Evolutionary conservation across 2,113 vertebrate species (phyloP).

Genomic region (Pterocles gutturalis): DNA sequence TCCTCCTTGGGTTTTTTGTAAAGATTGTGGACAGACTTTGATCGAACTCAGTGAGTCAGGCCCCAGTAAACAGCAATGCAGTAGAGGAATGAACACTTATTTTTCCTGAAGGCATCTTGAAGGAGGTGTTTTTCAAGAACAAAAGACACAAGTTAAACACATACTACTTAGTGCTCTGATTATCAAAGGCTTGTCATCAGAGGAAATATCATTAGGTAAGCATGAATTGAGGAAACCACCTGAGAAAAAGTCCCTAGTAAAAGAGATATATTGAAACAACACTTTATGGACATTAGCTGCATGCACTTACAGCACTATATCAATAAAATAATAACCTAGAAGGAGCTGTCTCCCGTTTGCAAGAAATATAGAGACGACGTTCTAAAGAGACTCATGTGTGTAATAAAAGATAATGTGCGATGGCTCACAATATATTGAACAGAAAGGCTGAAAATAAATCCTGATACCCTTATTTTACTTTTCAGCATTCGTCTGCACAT

Average conservation of each 20-base stretch:
- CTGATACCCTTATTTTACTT: neutral
- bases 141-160: neutral
- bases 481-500: neutral
- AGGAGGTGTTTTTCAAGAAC: neutral
- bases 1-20: neutral
- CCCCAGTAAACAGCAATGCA: neutral
- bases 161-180: neutral
- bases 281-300: neutral
- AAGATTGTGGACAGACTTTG: neutral
- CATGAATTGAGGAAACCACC: neutral
- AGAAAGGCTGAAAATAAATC: slow-evolving; percentile 11
- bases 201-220: neutral
- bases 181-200: neutral
- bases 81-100: neutral
- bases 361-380: neutral
- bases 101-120: neutral
- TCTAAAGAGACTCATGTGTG: neutral
- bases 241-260: neutral
- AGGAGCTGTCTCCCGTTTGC: neutral
- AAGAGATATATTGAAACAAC: neutral
- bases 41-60: neutral
- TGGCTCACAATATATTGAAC: neutral
- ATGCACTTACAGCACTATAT: neutral
- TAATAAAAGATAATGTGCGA: slow-evolving; percentile 11
- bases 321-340: neutral